Evolutionary conservation across 2,797 vertebrate species (phyloP), one percentile per base, ranked within the genome.

Genomic region (Manis pentadactyla): DNA sequence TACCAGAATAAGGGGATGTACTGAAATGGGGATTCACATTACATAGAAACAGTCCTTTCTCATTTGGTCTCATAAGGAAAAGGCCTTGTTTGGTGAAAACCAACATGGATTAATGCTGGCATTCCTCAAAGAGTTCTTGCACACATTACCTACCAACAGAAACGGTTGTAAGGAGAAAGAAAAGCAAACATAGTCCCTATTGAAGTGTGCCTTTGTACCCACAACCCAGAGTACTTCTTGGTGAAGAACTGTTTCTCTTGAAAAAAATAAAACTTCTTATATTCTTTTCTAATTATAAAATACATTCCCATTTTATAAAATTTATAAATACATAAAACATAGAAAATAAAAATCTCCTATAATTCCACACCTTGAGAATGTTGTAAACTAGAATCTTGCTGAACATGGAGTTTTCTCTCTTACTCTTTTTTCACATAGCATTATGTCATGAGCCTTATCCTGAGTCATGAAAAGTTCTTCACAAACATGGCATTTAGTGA

Each of bases 271-370:
- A 88, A 91, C 23, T 75, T 68, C 14, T 31, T 71, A 19, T 83
- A 73, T 64, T 95, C 21, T 74, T 94, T 96, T 87, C n/a, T 89
- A 94, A 92, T 83, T 74, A 79, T 75, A 78, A 94, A 90, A 87
- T 77, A 12, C 13, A 91, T 61, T 95, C 39, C 90, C 10, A 75
- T 69, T 82, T 96, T 78, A 91, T 78, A 82, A 96, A 93, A 86
- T 59, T 86, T 86, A 94, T 57, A 91, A 88, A 64, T 68, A 57
- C 1, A 64, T 53, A 51, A 93, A 79, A 68, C 73, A 51, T 11
- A 42, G 17, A 59, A 86, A 90, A 78, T 51, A 85, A 83, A 94
- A 85, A 82, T 64, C 27, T 84, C 9, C 23, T 88, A 8, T 68
- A 89, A 83, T 91, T 74, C 85, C 11, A 49, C 10, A 82, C 18